Evolutionary conservation across 1,140 invertebrate species (phyloP), one percentile per base, ranked within the genome.

Genomic region (Pygmarrhopalites habei): DNA sequence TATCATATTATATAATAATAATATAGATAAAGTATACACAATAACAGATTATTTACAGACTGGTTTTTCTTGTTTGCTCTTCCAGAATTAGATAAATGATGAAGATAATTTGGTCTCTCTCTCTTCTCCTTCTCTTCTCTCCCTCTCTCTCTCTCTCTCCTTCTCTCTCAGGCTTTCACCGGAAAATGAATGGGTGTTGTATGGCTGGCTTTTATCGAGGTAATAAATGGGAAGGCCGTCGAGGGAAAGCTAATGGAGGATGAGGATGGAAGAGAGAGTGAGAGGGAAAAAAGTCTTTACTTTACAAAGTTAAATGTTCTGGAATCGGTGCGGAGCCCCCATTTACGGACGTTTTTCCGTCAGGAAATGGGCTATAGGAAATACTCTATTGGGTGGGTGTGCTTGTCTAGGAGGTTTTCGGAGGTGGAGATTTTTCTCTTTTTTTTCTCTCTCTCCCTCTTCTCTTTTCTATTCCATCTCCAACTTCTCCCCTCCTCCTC

Each of bases 251-350:
- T 64, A 64, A 64, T 64, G 62, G 57, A 55, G 12, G 62, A 59
- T n/a, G 57, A 35, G 53, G 28, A 19, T 10, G 44, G 19, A 19
- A 47, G 32, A 35, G 32, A 35, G 32, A 47, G 44, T 21, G 44
- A 47, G 44, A 47, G n/a, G 23, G 44, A 56, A 28, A 55, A 28
- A 56, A 56, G 30, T 64, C 62, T 60, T 64, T 64, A 64, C 62
- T 60, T 64, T 64, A 64, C 62, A 64, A 64, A 64, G 62, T 64
- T 64, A 64, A 64, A 64, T 64, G 62, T 64, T 51, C 60, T 51
- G 62, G 62, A 64, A 64, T 59, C 53, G 53, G 53, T 56, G 21
- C 12, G 30, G 53, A 35, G 17, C 29, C 35, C 30, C 30, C 30
- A 56, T 56, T 56, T 56, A 56, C 15, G 30, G 23, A 56, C 53